Conservation (phyloP, 2,888 invertebrate species). For the Caenorhabditis japonica region DNA sequence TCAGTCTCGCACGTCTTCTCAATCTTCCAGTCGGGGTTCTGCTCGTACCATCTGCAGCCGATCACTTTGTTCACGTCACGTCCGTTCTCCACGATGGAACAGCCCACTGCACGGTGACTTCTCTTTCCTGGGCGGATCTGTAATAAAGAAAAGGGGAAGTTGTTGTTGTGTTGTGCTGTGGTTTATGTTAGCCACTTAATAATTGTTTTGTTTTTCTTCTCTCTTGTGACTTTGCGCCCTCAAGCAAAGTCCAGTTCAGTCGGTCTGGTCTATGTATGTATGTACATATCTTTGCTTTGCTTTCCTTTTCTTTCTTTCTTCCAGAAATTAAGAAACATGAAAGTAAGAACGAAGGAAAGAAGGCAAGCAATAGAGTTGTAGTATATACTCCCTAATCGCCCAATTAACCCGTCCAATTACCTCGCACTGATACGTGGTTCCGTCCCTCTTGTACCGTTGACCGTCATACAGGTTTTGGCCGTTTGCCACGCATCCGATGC, state of each 20-base stretch:
- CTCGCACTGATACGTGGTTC: conserved; percentile 72
- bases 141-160: not conserved
- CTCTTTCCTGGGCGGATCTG: conserved; percentile 66
- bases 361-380: no score
- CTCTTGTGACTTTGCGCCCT: not conserved
- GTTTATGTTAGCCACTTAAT: not conserved
- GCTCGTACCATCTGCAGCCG: conserved; percentile 72
- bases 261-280: no score
- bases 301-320: not conserved
- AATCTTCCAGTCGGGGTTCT: conserved; percentile 60
- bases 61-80: conserved; percentile 68
- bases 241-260: no score
- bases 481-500: conserved; percentile 68
- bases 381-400: not conserved
- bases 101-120: conserved; percentile 70
- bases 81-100: conserved; percentile 65
- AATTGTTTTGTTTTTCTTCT: no score
- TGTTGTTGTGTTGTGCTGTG: no score
- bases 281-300: no score
- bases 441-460: conserved; percentile 67
- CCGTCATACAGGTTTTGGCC: conserved; percentile 71
- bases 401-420: conserved; percentile 30
- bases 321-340: no score
- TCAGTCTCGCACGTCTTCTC: conserved; percentile 71
- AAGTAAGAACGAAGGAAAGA: no score